These are phyloP conservation scores for Bombyx mori DNA, from an alignment of 1,140 invertebrate species.

Conservation along the genomic window ASM3026992v2 NC_085109.1:9631501-9632000, in stretches of 20 bases:
- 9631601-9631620: too few relatives aligned
- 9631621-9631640: too few relatives aligned
- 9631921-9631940: background rate
- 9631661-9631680: background rate
- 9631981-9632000: too few relatives aligned
- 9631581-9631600: too few relatives aligned
- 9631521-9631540: too few relatives aligned
- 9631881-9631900: background rate
- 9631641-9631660: too few relatives aligned
- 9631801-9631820: conserved; percentile 64
- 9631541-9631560: too few relatives aligned
- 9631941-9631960: too few relatives aligned
- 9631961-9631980: too few relatives aligned
- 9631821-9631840: conserved; percentile 67
- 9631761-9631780: conserved; percentile 62
- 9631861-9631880: background rate
- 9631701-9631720: conserved; percentile 3
- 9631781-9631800: conserved; percentile 66
- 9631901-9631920: background rate
- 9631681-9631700: background rate
- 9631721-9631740: conserved; percentile 29
- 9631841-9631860: conserved; percentile 30
- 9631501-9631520: too few relatives aligned
- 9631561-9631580: too few relatives aligned
- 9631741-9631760: conserved; percentile 58